A percentile compares a stretch with the other conserved stretches of the same genome.
phyloP scores from a whole-genome alignment of 2,113 vertebrate genomes.

The Melozone crissalis region DNA sequence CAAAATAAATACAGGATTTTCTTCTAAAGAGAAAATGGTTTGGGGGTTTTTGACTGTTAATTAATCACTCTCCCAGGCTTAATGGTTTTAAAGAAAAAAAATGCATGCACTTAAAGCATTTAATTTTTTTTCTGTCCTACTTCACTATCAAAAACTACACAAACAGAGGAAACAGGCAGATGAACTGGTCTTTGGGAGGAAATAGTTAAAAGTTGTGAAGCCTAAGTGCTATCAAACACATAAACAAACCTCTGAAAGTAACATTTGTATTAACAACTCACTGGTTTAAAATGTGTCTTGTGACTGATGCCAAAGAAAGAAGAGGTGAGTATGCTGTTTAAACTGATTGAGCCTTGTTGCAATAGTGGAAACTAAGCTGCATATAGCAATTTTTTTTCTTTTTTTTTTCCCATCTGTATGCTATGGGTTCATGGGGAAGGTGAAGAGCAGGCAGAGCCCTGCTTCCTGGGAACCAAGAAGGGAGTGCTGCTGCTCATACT shows the following conservation, averaged over 20 bases:
- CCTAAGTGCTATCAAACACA: not conserved
- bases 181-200: conserved; percentile 14
- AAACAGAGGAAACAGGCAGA: conserved; percentile 21
- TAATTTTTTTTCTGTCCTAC: not conserved
- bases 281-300: not conserved
- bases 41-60: not conserved
- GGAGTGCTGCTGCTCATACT: not conserved
- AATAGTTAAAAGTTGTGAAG: conserved; percentile 23
- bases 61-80: not conserved
- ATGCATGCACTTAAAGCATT: not conserved
- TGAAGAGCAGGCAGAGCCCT: not conserved
- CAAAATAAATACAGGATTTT: not conserved
- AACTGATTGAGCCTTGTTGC: not conserved
- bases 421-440: rapidly evolving
- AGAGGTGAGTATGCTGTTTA: not conserved
- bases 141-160: not conserved
- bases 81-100: conserved; percentile 23
- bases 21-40: not conserved
- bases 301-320: not conserved
- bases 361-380: not conserved
- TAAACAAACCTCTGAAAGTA: conserved; percentile 1
- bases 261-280: not conserved
- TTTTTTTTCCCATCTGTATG: not conserved
- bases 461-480: not conserved
- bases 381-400: not conserved